A percentile compares a stretch with the other conserved stretches of the same genome.
phyloP scores from a whole-genome alignment of 2,888 invertebrate genomes.

The Chymomyza fuscimana region DNA sequence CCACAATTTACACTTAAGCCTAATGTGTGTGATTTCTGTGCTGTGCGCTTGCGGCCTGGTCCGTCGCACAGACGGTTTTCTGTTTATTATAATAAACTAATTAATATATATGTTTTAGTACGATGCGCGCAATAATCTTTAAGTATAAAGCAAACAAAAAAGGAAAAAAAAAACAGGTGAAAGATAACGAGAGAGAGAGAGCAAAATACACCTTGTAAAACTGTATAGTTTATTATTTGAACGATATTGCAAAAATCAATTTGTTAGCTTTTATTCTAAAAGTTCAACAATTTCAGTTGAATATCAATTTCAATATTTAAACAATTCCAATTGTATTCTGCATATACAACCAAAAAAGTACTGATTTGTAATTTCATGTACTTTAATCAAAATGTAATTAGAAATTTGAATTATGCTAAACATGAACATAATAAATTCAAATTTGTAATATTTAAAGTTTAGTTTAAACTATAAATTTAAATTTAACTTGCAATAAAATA shows the following conservation, averaged over 20 bases:
- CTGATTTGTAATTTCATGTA: slow-evolving; percentile 40
- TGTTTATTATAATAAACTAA: slow-evolving; percentile 62
- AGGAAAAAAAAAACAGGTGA: not conserved
- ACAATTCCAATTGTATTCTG: slow-evolving; percentile 17
- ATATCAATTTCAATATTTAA: slow-evolving; percentile 37
- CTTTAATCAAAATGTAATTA: slow-evolving; percentile 45
- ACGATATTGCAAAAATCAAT: slow-evolving; percentile 19
- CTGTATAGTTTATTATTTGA: slow-evolving; percentile 43
- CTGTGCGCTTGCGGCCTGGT: slow-evolving; percentile 40
- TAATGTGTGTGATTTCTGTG: slow-evolving; percentile 72
- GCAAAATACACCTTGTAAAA: slow-evolving; percentile 20
- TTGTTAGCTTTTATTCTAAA: slow-evolving; percentile 43
- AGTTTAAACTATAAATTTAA: slow-evolving; percentile 33
- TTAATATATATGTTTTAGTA: slow-evolving; percentile 49
- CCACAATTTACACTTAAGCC: slow-evolving; percentile 71
- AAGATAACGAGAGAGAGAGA: not conserved
- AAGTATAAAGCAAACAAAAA: slow-evolving; percentile 43
- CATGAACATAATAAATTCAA: slow-evolving; percentile 40
- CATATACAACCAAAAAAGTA: slow-evolving; percentile 19
- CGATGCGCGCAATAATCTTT: slow-evolving; percentile 69
- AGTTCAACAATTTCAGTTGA: slow-evolving; percentile 30
- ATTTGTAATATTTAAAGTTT: slow-evolving; percentile 38
- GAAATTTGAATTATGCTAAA: slow-evolving; percentile 34
- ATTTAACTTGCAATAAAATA: slow-evolving; percentile 47
- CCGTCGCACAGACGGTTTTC: slow-evolving; percentile 53